Percentiles rank a stretch among this genome's conserved stretches.
Evolutionary conservation across 2,113 vertebrate genomes (phyloP).

Genomic region (Salminus brasiliensis): DNA sequence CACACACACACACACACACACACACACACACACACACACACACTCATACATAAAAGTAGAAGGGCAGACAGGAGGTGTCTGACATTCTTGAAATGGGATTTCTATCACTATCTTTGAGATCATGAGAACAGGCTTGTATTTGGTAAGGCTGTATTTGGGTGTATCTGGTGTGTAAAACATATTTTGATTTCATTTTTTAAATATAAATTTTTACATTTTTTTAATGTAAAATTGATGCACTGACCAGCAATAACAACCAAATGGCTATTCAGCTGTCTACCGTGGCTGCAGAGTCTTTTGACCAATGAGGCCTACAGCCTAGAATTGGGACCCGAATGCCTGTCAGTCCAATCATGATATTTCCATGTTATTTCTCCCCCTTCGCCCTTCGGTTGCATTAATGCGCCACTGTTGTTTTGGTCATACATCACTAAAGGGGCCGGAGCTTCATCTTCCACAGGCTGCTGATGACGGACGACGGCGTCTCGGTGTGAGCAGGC

Average conservation of each 20-base stretch:
- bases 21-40: neutral
- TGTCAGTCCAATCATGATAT: neutral
- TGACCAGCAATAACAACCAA: neutral
- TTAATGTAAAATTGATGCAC: no score
- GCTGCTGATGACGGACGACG: constrained; percentile 32
- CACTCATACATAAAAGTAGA: neutral
- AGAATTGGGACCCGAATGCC: neutral
- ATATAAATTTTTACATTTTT: neutral
- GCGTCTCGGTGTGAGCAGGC: constrained; percentile 23
- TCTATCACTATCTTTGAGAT: neutral
- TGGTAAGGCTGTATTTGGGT: no score
- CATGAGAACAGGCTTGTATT: no score
- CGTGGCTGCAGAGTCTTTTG: neutral
- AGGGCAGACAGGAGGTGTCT: neutral
- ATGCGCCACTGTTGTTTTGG: constrained; percentile 15
- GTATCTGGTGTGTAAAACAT: no score
- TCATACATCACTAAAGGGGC: constrained; percentile 35
- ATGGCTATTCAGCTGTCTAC: neutral
- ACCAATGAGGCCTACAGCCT: neutral
- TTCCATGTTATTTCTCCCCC: constrained; percentile 1
- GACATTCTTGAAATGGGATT: neutral
- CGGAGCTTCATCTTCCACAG: constrained; percentile 45
- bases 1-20: neutral
- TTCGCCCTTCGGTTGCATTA: constrained; percentile 8
- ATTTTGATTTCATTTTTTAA: neutral